Conservation (phyloP, 2,888 invertebrate genomes). For the Bellardia pandia region DNA sequence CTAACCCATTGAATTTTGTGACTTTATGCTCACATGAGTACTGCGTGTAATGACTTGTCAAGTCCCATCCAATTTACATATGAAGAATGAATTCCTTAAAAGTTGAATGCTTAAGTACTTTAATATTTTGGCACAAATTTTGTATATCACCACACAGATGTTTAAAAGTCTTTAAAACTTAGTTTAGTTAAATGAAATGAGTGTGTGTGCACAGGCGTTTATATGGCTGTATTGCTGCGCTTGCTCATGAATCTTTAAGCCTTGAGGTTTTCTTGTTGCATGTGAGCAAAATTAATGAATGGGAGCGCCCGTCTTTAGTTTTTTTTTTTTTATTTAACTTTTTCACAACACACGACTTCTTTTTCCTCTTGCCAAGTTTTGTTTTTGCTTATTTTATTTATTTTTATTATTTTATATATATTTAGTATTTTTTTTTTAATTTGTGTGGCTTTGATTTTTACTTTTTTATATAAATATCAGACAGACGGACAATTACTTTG, state of each 20-base stretch:
- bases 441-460: conserved; percentile 65
- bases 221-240: conserved; percentile 45
- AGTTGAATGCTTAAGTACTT: background rate
- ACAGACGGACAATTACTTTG: conserved; percentile 41
- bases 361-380: conserved; percentile 53
- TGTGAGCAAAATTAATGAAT: conserved; percentile 76
- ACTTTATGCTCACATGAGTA: no score
- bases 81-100: background rate
- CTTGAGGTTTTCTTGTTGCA: conserved; percentile 69
- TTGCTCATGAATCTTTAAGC: conserved; percentile 68
- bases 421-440: conserved; percentile 40
- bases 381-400: conserved; percentile 58
- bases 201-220: conserved; percentile 14
- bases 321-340: conserved; percentile 43
- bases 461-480: conserved; percentile 31
- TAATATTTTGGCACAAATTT: conserved; percentile 60
- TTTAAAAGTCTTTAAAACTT: conserved; percentile 43
- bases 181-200: conserved; percentile 34
- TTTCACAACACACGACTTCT: conserved; percentile 56
- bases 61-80: no score
- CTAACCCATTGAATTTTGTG: no score
- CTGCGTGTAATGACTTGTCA: background rate
- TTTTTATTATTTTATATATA: conserved; percentile 50
- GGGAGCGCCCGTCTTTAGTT: conserved; percentile 75
- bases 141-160: conserved; percentile 59